These are phyloP conservation scores for Lanius ludovicianus DNA, from an alignment of 2,113 vertebrate genomes.

Conservation along the genomic window DNA sequence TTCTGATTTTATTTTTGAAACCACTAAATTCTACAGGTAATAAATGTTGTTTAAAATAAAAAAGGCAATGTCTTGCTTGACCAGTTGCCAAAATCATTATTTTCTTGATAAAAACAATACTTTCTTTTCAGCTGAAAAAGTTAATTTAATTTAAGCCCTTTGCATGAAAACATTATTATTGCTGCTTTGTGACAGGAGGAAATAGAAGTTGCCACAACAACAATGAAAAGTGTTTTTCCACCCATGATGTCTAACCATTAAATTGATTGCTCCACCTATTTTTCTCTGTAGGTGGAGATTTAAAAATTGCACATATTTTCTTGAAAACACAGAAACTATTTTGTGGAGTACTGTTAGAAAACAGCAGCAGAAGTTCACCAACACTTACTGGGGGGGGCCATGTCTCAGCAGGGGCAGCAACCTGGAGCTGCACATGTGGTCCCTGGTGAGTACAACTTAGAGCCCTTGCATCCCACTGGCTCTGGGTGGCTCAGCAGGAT, in stretches of 20 bases:
- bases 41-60: not conserved
- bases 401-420: not conserved
- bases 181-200: not conserved
- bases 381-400: accelerated
- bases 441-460: not conserved
- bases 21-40: not conserved
- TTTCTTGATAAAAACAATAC: not conserved
- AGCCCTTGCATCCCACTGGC: not conserved
- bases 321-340: not conserved
- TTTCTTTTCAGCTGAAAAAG: not conserved
- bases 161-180: not conserved
- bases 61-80: not conserved
- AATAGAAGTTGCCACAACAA: not conserved
- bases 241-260: not conserved
- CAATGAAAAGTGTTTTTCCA: not conserved
- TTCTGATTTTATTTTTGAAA: not conserved
- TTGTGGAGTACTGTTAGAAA: not conserved
- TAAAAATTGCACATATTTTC: not conserved
- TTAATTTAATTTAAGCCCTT: not conserved
- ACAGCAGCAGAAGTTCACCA: not conserved
- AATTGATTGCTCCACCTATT: not conserved
- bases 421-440: not conserved
- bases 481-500: not conserved
- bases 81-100: not conserved
- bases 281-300: not conserved